These are phyloP conservation scores for Microctenopoma lineatum DNA, from an alignment of 2,797 vertebrate species.

Conservation along the genomic window DNA sequence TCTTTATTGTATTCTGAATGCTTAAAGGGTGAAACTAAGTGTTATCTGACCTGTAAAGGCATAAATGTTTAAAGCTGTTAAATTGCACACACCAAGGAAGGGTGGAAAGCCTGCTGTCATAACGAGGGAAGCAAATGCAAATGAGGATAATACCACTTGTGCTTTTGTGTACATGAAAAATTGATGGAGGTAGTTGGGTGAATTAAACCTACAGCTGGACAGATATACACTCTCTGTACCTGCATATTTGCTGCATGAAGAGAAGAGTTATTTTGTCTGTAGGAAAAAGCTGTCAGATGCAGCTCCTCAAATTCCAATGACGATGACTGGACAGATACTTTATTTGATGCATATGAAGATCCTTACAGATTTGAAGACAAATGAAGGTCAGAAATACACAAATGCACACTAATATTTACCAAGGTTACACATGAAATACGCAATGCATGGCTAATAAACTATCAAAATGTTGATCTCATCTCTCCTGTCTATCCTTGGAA, in stretches of 20 bases:
- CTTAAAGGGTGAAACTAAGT: neutral
- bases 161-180: neutral
- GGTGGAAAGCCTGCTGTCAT: neutral
- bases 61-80: neutral
- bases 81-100: neutral
- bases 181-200: neutral
- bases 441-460: neutral
- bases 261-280: neutral
- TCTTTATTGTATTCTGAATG: constrained; percentile 3
- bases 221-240: neutral
- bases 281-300: neutral
- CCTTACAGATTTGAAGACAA: neutral
- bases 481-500: constrained; percentile 8
- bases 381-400: neutral
- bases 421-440: neutral
- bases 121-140: neutral
- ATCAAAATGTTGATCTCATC: constrained; percentile 13
- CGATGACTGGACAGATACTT: neutral
- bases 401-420: neutral
- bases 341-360: neutral
- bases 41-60: neutral
- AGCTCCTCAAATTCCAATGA: neutral
- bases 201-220: neutral
- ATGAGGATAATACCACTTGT: neutral
- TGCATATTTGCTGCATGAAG: neutral